phyloP scores from a whole-genome alignment of 2,888 invertebrate species.

The Leptinotarsa juncta region DNA sequence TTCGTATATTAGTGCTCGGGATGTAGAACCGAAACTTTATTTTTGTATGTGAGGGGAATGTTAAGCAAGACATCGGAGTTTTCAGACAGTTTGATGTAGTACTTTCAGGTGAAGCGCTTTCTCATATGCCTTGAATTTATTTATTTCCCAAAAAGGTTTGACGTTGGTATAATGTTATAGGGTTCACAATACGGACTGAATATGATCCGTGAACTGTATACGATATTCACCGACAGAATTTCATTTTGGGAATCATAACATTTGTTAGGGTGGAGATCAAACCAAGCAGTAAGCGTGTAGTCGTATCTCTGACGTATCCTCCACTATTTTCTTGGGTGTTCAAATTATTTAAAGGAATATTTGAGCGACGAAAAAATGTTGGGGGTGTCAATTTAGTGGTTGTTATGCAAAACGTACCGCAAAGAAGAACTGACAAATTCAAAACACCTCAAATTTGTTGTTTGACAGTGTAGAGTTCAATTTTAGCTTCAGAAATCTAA shows the following conservation, averaged over 20 bases:
- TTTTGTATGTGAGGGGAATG: slow-evolving; percentile 38
- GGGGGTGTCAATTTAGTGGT: too few species aligned
- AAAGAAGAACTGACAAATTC: too few species aligned
- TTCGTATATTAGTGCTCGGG: slow-evolving; percentile 46
- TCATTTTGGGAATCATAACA: neutral
- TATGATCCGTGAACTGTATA: neutral
- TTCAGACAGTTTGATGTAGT: slow-evolving; percentile 59
- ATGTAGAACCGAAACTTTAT: slow-evolving; percentile 49
- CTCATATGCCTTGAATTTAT: slow-evolving; percentile 50
- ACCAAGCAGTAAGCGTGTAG: too few species aligned
- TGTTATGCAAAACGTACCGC: too few species aligned
- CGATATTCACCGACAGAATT: neutral
- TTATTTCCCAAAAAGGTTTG: slow-evolving; percentile 48
- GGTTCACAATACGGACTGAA: slow-evolving; percentile 5
- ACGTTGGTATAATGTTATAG: slow-evolving; percentile 13
- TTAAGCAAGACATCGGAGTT: slow-evolving; percentile 41
- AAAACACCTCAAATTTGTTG: too few species aligned
- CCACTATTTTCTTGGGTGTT: too few species aligned
- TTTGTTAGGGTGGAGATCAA: neutral
- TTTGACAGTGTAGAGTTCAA: too few species aligned
- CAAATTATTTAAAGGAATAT: too few species aligned
- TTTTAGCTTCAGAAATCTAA: too few species aligned
- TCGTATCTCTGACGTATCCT: too few species aligned
- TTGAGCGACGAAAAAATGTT: too few species aligned
- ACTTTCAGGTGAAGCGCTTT: slow-evolving; percentile 53